phyloP scores from a whole-genome alignment of 2,797 vertebrate species.

The Sarcophilus harrisii region DNA sequence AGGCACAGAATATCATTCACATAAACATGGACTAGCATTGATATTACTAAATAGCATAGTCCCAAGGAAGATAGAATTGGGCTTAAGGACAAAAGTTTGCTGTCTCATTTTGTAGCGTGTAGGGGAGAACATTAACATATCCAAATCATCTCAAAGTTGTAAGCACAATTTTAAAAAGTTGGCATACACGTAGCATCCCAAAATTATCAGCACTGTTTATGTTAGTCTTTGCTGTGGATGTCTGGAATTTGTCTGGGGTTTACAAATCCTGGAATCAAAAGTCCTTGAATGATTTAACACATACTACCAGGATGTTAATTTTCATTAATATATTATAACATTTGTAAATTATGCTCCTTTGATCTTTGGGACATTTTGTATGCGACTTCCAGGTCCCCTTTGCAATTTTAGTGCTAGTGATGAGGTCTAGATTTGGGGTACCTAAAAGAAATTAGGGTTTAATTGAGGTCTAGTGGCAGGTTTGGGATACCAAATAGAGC shows the following conservation, averaged over 20 bases:
- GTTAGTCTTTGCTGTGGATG: not conserved
- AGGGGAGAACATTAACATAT: not conserved
- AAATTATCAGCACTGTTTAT: not conserved
- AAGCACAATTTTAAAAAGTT: not conserved
- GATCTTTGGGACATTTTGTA: not conserved
- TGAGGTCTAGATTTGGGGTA: too few relatives aligned
- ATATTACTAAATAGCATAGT: not conserved
- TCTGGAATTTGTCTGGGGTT: not conserved
- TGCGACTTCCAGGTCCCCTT: not conserved
- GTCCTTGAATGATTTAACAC: not conserved
- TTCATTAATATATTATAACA: not conserved
- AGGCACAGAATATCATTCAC: not conserved
- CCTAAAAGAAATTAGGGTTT: too few relatives aligned
- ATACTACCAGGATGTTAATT: not conserved
- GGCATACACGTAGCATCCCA: not conserved
- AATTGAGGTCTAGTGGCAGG: too few relatives aligned
- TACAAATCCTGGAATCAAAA: not conserved
- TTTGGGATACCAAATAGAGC: too few relatives aligned
- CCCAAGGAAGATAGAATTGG: not conserved
- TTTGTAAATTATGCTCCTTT: not conserved
- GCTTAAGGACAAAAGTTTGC: not conserved
- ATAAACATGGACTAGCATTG: not conserved
- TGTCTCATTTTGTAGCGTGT: not conserved
- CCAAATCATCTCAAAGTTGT: not conserved
- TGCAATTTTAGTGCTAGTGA: not conserved